A percentile compares a stretch with the other conserved stretches of the same genome.
phyloP scores from a whole-genome alignment of 2,113 vertebrate genomes.

The Otocyon megalotis region DNA sequence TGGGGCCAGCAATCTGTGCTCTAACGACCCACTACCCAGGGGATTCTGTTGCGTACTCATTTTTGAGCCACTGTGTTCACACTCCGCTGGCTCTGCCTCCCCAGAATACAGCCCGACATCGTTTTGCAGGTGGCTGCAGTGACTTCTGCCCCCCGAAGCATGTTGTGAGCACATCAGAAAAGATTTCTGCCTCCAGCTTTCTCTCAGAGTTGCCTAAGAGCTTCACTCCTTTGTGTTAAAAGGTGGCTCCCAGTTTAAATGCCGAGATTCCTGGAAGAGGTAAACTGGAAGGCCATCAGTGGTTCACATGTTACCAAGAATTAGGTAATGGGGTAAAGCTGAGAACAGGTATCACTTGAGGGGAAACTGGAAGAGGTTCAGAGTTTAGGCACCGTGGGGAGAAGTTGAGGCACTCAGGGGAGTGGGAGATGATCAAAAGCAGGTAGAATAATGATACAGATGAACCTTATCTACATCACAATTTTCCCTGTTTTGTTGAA shows the following conservation, averaged over 20 bases:
- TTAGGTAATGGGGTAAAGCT: background rate
- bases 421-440: background rate
- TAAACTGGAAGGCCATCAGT: background rate
- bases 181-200: background rate
- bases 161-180: background rate
- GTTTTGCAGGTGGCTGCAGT: fast-evolving
- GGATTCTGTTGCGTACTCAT: background rate
- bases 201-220: background rate
- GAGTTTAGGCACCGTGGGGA: background rate
- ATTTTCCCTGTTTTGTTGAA: background rate
- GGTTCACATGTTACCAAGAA: background rate
- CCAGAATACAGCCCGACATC: background rate
- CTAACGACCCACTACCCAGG: background rate
- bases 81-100: background rate
- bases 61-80: background rate
- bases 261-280: background rate
- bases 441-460: background rate
- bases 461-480: background rate
- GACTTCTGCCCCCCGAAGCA: background rate
- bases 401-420: background rate
- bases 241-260: background rate
- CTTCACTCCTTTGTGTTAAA: background rate
- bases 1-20: background rate
- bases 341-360: background rate
- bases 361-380: background rate